Conservation (phyloP, 2,113 vertebrate genomes). For the Ranitomeya variabilis region DNA sequence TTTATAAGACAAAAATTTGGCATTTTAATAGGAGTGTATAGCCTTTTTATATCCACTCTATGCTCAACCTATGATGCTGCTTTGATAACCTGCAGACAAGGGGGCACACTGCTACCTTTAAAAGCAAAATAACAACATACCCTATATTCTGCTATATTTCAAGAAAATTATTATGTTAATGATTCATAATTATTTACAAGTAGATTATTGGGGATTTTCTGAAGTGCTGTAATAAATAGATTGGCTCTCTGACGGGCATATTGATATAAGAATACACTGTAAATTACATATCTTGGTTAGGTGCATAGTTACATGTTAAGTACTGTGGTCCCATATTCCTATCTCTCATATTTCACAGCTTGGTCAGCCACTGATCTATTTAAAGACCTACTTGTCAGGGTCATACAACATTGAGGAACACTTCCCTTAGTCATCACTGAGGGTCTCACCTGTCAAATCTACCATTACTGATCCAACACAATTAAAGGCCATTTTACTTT, state of each 20-base stretch:
- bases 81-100: rapidly evolving
- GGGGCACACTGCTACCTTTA: neutral
- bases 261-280: neutral
- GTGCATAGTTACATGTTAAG: neutral
- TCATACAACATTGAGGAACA: no score
- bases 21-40: no score
- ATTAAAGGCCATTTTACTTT: no score
- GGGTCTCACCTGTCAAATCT: no score
- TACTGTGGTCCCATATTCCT: neutral
- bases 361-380: no score
- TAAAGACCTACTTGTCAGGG: no score
- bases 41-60: neutral
- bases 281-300: neutral
- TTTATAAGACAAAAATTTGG: no score
- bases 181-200: neutral
- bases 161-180: no score
- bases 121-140: neutral
- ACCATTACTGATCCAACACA: no score
- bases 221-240: neutral
- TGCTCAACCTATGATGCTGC: neutral
- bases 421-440: no score
- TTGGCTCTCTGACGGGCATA: neutral
- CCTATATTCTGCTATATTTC: neutral
- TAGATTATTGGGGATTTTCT: neutral
- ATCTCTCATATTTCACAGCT: no score